Evolutionary conservation across 2,797 vertebrate genomes (phyloP), one percentile per base, ranked within the genome.

Genomic region (Enteromius trimaculatus): DNA sequence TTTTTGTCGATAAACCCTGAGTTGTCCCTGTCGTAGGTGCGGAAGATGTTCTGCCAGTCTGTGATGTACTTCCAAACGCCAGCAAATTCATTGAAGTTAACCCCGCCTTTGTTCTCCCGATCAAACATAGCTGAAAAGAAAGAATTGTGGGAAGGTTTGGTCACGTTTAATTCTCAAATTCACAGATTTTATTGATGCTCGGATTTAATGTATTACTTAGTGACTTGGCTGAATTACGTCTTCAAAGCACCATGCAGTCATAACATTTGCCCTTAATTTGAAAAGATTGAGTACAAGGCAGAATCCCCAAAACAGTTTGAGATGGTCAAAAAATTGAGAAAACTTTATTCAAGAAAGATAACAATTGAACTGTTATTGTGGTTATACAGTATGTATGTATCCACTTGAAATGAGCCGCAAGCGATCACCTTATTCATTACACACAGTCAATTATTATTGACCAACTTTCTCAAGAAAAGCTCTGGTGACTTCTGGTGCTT

Each of bases 61-160:
- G 97, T 96, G 93, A 99, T 96, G 88, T 99, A 99, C 86, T 99
- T 99, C 98, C 98, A 99, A 71, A 99, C 97, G 1, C 98, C 98
- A 0, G 96, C 97, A 69, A 99, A 99, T 94, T 99, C 98, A 13
- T 94, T 97, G 93, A 99, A 99, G 93, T 97, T 99, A 88, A 99
- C 98, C 0, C 98, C 98, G 0, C 98, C 96, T 94, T 99, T 99
- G 90, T 97, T 98, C 88, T 99, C 98, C 85, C 98, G 93, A 94
- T 99, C 98, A 81, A 99, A 99, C 98, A 99, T 99, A 71, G 97
- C 98, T 99, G 91, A 88, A 77, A 11, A 47, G 7, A 11, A 82
- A 31, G 42, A 53, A 53, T 34, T 21, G 31, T 7, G 16, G 11
- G 23, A 4, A 34, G 4, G 0, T 64, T 71, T 74, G 2, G 42